Conservation (phyloP, 2,797 vertebrate genomes). For the Ciconia nigra region DNA sequence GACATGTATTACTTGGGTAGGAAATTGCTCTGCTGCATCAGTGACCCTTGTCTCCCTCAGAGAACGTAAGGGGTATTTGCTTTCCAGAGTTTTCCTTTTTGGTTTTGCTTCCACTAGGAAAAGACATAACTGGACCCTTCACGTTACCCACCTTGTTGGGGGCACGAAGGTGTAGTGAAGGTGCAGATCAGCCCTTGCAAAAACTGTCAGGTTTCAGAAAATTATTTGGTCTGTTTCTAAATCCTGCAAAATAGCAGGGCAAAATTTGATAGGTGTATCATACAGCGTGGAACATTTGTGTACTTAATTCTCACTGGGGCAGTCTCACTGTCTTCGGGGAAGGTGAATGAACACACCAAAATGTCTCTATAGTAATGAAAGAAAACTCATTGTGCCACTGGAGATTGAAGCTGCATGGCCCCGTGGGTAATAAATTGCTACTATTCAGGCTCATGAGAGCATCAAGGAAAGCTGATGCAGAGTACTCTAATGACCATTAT, state of each 20-base stretch:
- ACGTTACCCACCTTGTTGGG: background rate
- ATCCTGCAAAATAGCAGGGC: background rate
- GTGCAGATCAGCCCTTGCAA: background rate
- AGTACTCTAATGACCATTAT: slow-evolving; percentile 57
- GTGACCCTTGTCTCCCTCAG: background rate
- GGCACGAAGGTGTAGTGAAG: background rate
- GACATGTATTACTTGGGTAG: background rate
- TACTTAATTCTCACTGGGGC: slow-evolving; percentile 19
- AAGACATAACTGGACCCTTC: background rate
- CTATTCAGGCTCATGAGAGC: slow-evolving; percentile 47
- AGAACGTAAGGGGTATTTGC: background rate
- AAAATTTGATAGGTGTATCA: background rate
- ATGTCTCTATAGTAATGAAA: slow-evolving; percentile 38
- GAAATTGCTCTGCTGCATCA: background rate
- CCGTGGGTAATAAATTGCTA: slow-evolving; percentile 49
- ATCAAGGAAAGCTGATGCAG: slow-evolving; percentile 35
- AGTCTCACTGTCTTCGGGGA: background rate
- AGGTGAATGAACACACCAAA: background rate
- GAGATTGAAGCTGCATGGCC: slow-evolving; percentile 40
- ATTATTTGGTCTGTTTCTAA: background rate
- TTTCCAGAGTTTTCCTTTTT: background rate
- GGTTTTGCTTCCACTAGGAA: background rate
- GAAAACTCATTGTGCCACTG: slow-evolving; percentile 39
- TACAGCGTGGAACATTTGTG: background rate
- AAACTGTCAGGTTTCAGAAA: background rate